Evolutionary conservation across 2,797 vertebrate species (phyloP), one percentile per base, ranked within the genome.

Genomic region (Molossus molossus): DNA sequence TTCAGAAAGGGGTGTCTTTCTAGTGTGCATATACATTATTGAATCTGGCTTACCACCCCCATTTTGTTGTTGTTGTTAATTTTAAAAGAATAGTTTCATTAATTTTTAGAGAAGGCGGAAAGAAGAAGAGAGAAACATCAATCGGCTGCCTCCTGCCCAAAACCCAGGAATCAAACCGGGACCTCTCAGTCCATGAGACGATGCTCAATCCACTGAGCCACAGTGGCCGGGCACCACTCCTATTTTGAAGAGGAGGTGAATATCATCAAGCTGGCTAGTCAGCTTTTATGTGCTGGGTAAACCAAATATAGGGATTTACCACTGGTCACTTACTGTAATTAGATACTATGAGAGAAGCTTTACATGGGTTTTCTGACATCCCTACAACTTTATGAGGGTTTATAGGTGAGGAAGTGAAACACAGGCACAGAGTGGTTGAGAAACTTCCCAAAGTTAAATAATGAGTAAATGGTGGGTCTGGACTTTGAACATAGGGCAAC

Each of bases 251-350:
- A 94, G 18, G 33, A 86, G 17, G 17, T 83, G 8, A 82, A 70
- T 89, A 72, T 72, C 67, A 69, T 88, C 20, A 4, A 85, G 48
- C 10, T 82, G 73, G 12, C 21, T 85, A 90, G 20, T 7, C 76
- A 85, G 21, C 3, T 76, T 76, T 94, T 73, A 48, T 53, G n/a
- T 90, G 58, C 40, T 90, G 17, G 92, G 25, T 88, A 25, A 90
- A 94, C 33, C 65, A 92, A 94, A 40, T 6, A 5, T 80, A 72
- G n/a, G 91, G 45, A 92, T 79, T 93, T 95, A 80, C 48, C 95
- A 72, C 48, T 76, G 57, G 17, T 72, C 70, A 90, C 20, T 81
- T 87, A 75, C n/a, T 84, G 48, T 85, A 12, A 18, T 23, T 55
- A 79, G 21, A 1, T 73, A 50, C 20, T 77, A 5, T 77, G 60